A percentile compares a stretch with the other conserved stretches of the same genome.
phyloP scores from a whole-genome alignment of 2,113 vertebrate genomes.

The Brachyistius frenatus region DNA sequence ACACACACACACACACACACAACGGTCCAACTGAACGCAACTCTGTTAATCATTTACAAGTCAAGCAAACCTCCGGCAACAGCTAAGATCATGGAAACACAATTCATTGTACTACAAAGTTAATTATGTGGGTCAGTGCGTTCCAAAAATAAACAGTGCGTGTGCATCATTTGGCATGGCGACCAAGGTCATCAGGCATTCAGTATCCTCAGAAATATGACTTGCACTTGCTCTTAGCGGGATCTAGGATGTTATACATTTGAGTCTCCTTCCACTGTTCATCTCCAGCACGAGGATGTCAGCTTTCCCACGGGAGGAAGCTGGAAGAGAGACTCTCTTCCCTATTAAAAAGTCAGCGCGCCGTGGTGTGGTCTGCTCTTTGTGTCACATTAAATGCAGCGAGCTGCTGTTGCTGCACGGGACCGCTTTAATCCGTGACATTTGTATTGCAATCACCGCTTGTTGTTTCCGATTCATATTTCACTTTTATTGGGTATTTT shows the following conservation, averaged over 20 bases:
- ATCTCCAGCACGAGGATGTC: conserved; percentile 54
- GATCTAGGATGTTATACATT: conserved; percentile 47
- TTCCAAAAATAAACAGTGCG: conserved; percentile 72
- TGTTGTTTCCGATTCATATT: conserved; percentile 19
- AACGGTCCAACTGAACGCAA: conserved; percentile 36
- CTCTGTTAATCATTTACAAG: conserved; percentile 75
- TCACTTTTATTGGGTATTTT: conserved; percentile 7
- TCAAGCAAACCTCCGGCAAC: conserved; percentile 70
- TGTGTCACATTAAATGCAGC: conserved; percentile 17
- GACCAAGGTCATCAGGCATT: conserved; percentile 73
- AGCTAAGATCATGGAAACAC: conserved; percentile 65
- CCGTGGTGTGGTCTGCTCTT: conserved; percentile 18
- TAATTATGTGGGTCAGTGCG: conserved; percentile 74
- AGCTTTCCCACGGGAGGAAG: conserved; percentile 41
- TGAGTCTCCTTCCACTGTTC: conserved; percentile 42
- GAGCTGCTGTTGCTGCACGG: conserved; percentile 41
- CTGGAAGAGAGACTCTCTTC: conserved; percentile 21
- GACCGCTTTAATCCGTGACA: conserved; percentile 32
- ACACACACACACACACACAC: conserved; percentile 57
- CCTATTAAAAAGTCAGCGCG: conserved; percentile 33
- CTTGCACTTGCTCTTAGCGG: conserved; percentile 40
- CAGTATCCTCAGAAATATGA: conserved; percentile 54
- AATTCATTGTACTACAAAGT: conserved; percentile 73
- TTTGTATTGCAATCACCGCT: conserved; percentile 20
- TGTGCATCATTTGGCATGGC: conserved; percentile 70